A percentile compares a stretch with the other conserved stretches of the same genome.
Conservation (phyloP, 2,113 vertebrate genomes). For the Mystacornis crossleyi region DNA sequence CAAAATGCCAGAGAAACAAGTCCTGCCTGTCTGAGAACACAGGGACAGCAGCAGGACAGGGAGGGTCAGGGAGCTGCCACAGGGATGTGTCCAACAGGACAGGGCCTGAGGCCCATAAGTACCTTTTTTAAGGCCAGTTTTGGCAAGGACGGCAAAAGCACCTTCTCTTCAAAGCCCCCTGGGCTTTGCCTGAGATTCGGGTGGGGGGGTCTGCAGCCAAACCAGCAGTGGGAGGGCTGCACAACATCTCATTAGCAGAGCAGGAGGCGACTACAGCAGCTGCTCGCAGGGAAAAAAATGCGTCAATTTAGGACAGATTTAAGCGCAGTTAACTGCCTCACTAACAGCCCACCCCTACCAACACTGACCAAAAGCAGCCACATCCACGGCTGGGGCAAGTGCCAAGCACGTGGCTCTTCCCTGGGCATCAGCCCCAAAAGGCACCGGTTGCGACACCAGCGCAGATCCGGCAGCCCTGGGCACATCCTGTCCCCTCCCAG, state of each 20-base stretch:
- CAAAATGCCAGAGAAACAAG: not conserved
- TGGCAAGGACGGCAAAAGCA: not conserved
- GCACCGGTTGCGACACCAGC: fast-evolving
- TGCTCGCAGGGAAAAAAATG: fast-evolving
- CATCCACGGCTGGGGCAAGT: fast-evolving
- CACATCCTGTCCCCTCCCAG: not conserved
- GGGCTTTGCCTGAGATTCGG: not conserved
- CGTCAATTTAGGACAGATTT: not conserved
- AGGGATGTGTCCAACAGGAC: not conserved
- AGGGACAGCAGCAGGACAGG: fast-evolving
- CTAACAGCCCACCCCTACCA: not conserved
- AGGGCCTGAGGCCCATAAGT: not conserved
- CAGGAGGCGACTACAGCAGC: fast-evolving
- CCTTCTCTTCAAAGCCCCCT: not conserved
- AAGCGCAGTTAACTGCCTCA: fast-evolving
- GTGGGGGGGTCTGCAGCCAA: not conserved
- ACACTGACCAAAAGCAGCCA: fast-evolving
- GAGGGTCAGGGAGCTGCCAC: not conserved
- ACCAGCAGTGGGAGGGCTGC: not conserved
- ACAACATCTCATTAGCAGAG: fast-evolving
- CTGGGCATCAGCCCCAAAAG: not conserved
- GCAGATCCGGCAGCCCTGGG: fast-evolving
- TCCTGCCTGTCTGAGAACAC: fast-evolving
- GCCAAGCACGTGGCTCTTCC: not conserved
- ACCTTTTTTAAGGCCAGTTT: not conserved